These are phyloP conservation scores for Cyprinodon variegatus DNA, from an alignment of 2,113 vertebrate species.

Conservation along the genomic window DNA sequence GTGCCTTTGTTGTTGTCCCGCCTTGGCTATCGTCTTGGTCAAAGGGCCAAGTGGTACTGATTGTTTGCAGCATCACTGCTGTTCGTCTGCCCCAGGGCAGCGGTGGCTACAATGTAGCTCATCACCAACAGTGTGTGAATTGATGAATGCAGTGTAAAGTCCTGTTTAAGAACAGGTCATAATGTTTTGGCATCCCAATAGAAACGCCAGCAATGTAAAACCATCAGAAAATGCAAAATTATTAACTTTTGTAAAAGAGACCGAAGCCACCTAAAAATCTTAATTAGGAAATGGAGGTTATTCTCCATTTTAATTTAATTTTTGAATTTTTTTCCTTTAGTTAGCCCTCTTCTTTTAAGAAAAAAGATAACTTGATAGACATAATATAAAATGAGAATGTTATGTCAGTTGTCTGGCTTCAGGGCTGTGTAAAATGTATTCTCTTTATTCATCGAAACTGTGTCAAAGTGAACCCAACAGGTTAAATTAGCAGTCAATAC, in stretches of 20 bases:
- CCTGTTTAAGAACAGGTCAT: background rate
- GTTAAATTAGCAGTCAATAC: constrained; percentile 41
- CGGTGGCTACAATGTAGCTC: too few relatives aligned
- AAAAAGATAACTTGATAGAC: constrained; percentile 58
- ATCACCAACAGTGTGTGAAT: too few relatives aligned
- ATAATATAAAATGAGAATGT: constrained; percentile 26
- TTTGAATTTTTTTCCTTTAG: constrained; percentile 70
- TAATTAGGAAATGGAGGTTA: constrained; percentile 67
- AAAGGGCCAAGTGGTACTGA: too few relatives aligned
- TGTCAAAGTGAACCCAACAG: constrained; percentile 36
- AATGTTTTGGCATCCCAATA: background rate
- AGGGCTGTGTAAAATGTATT: constrained; percentile 43
- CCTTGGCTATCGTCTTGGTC: too few relatives aligned
- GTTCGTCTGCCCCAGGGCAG: too few relatives aligned
- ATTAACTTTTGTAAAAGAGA: constrained; percentile 33
- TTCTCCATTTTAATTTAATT: constrained; percentile 61
- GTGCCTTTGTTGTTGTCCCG: too few relatives aligned
- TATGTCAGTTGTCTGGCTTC: constrained; percentile 30
- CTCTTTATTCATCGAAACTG: constrained; percentile 20
- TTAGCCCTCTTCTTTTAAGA: constrained; percentile 69
- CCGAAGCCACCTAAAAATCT: constrained; percentile 58
- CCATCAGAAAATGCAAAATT: constrained; percentile 54
- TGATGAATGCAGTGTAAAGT: too few relatives aligned
- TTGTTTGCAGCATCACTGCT: too few relatives aligned
- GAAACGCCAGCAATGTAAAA: constrained; percentile 2